Conservation (phyloP, 2,888 invertebrate genomes). For the Cephus runcator region DNA sequence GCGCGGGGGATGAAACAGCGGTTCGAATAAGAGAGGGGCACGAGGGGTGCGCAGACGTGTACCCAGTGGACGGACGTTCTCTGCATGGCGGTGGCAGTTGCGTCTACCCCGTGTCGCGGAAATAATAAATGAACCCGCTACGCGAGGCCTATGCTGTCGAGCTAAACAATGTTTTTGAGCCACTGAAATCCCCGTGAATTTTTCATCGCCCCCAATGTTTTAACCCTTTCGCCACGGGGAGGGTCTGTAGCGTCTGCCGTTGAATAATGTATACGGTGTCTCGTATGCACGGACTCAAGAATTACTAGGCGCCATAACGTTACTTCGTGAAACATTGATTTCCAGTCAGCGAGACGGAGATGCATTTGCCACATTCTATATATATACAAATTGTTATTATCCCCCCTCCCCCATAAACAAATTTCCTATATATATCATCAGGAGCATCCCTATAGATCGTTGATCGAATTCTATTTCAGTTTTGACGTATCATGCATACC, state of each 20-base stretch:
- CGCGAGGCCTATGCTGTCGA: constrained; percentile 38
- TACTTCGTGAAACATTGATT: constrained; percentile 20
- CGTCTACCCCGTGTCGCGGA: constrained; percentile 47
- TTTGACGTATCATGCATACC: background rate
- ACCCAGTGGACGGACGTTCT: background rate
- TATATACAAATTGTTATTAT: background rate
- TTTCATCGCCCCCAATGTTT: constrained; percentile 54
- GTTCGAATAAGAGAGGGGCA: background rate
- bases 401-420: background rate
- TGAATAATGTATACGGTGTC: constrained; percentile 38
- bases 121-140: constrained; percentile 56
- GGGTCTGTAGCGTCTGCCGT: constrained; percentile 23
- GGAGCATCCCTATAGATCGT: background rate
- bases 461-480: background rate
- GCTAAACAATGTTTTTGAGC: constrained; percentile 13
- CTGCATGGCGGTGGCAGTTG: constrained; percentile 27
- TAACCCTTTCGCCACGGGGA: constrained; percentile 48
- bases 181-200: constrained; percentile 42
- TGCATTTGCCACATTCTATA: background rate
- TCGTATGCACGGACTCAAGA: constrained; percentile 26
- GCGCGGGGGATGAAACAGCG: background rate
- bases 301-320: constrained; percentile 19
- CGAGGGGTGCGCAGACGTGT: background rate
- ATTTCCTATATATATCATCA: background rate
- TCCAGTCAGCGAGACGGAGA: constrained; percentile 7